Evolutionary conservation across 2,888 invertebrate genomes (phyloP).

Genomic region (Didymodactylos carnosus): DNA sequence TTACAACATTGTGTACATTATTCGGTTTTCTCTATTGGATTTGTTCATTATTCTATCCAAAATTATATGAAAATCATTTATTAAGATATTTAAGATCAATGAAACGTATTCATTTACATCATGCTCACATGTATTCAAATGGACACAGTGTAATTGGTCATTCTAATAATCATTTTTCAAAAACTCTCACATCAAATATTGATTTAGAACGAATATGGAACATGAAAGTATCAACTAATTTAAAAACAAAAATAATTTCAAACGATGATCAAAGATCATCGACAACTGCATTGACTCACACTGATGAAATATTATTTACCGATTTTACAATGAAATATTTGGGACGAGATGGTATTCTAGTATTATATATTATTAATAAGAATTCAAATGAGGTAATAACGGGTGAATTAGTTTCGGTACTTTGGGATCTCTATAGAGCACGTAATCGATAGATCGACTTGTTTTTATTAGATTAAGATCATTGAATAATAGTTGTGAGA

Average conservation of each 20-base stretch:
- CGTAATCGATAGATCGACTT: too few relatives aligned
- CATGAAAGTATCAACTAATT: too few relatives aligned
- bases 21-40: slow-evolving; percentile 5
- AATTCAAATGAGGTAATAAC: not conserved
- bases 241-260: too few relatives aligned
- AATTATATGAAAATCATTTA: not conserved
- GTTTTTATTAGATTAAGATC: too few relatives aligned
- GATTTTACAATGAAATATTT: not conserved
- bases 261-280: too few relatives aligned
- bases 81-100: not conserved
- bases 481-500: too few relatives aligned
- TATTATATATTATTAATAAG: not conserved
- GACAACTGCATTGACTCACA: not conserved
- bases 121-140: too few relatives aligned
- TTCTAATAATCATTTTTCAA: too few relatives aligned
- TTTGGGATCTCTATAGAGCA: too few relatives aligned
- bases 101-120: not conserved
- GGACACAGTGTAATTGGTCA: too few relatives aligned
- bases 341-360: not conserved
- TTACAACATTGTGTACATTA: not conserved
- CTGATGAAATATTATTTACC: not conserved
- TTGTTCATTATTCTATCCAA: not conserved
- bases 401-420: not conserved
- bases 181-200: too few relatives aligned
- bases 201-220: too few relatives aligned